phyloP scores from a whole-genome alignment of 2,888 invertebrate species.

The Gastracanthus pulcherrimus region DNA sequence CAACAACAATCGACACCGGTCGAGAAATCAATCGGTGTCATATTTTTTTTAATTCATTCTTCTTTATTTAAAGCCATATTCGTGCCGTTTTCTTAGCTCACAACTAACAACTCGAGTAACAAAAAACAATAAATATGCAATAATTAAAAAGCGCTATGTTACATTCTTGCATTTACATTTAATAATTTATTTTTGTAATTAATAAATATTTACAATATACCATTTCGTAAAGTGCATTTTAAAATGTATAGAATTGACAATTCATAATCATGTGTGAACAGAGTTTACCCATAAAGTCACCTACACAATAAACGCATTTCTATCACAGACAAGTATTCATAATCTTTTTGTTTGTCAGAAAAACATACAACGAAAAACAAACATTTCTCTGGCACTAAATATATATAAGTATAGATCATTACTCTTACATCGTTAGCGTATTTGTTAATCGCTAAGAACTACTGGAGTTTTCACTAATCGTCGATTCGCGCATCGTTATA shows the following conservation, averaged over 20 bases:
- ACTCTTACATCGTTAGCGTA: background rate
- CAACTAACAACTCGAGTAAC: constrained; percentile 44
- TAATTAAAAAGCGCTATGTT: constrained; percentile 43
- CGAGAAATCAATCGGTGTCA: constrained; percentile 4
- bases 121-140: constrained; percentile 45
- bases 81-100: constrained; percentile 50
- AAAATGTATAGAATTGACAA: constrained; percentile 53
- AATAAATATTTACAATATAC: constrained; percentile 33
- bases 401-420: background rate
- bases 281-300: constrained; percentile 39
- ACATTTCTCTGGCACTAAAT: background rate
- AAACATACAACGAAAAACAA: background rate
- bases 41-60: constrained; percentile 39
- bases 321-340: constrained; percentile 56
- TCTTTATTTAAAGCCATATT: constrained; percentile 48
- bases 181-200: constrained; percentile 21
- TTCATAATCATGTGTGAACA: constrained; percentile 39
- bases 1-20: constrained; percentile 50
- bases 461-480: background rate
- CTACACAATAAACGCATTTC: constrained; percentile 55
- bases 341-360: constrained; percentile 12
- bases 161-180: constrained; percentile 34
- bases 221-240: constrained; percentile 41
- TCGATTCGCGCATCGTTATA: background rate
- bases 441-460: background rate